phyloP scores from a whole-genome alignment of 37 sponge, comb jelly and placozoan species.

The Mnemiopsis leidyi region DNA sequence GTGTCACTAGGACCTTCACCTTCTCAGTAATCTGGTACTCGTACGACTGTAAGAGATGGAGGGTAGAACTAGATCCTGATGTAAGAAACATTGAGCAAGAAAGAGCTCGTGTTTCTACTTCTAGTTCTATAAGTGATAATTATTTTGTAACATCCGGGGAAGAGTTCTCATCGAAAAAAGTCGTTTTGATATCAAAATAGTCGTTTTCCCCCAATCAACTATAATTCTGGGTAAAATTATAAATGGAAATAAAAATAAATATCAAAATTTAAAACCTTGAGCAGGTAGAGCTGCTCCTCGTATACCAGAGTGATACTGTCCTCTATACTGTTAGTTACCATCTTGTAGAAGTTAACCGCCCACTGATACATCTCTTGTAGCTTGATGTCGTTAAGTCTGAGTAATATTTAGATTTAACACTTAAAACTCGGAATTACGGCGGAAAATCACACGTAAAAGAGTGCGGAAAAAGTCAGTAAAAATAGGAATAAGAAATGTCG shows the following conservation, averaged over 20 bases:
- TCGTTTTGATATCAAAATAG: too few species aligned
- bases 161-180: too few species aligned
- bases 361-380: slow-evolving; percentile 46
- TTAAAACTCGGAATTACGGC: not conserved
- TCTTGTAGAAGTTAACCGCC: not conserved
- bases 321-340: slow-evolving; percentile 16
- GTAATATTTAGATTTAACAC: too few species aligned
- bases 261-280: too few species aligned
- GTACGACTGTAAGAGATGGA: slow-evolving; percentile 21
- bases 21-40: slow-evolving; percentile 59
- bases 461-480: not conserved
- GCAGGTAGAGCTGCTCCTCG: slow-evolving; percentile 60
- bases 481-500: not conserved
- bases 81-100: too few species aligned
- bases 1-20: not conserved
- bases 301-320: not conserved
- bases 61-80: too few species aligned
- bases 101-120: too few species aligned
- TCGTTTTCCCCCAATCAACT: too few species aligned
- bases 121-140: too few species aligned
- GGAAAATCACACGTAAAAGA: not conserved
- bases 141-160: too few species aligned
- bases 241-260: too few species aligned
- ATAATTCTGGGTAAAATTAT: too few species aligned
- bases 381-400: slow-evolving; percentile 35